A percentile compares a stretch with the other conserved stretches of the same genome.
Evolutionary conservation across 2,797 vertebrate genomes (phyloP).

Genomic region (Crypturellus tataupa): DNA sequence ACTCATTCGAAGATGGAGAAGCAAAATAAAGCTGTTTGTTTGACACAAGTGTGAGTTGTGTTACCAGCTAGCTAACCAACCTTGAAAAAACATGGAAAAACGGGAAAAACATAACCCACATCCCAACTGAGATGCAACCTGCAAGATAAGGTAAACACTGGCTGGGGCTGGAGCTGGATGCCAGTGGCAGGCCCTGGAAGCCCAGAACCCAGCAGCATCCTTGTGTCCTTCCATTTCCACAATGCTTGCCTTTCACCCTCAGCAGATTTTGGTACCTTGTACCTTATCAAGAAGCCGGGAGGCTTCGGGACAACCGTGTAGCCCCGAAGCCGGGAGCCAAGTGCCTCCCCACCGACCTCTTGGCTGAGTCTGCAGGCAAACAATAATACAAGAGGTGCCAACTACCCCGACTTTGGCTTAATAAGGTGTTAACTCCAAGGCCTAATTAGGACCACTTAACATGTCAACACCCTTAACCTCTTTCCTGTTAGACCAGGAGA

Average conservation of each 20-base stretch:
- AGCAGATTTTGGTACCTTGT: not conserved
- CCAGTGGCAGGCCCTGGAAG: not conserved
- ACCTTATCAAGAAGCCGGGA: not conserved
- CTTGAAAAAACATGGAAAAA: not conserved
- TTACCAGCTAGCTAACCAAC: not conserved
- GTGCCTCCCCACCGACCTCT: rapidly evolving
- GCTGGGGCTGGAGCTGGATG: not conserved
- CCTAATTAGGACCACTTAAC: conserved; percentile 52
- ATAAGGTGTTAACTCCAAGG: conserved; percentile 51
- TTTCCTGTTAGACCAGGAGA: not conserved
- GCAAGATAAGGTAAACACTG: not conserved
- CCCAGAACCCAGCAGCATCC: not conserved
- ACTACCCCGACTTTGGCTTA: not conserved
- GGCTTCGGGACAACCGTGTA: rapidly evolving
- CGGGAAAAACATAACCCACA: not conserved
- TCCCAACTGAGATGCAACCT: not conserved
- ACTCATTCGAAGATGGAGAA: not conserved
- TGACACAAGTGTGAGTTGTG: not conserved
- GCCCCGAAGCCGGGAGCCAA: not conserved
- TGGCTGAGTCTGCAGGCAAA: not conserved
- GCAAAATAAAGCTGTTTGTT: not conserved
- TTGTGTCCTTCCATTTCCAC: not conserved
- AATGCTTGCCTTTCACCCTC: rapidly evolving
- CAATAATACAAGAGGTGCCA: not conserved
- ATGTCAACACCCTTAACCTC: conserved; percentile 57